Conservation (phyloP, 2,113 vertebrate genomes). For the Microtus pennsylvanicus region DNA sequence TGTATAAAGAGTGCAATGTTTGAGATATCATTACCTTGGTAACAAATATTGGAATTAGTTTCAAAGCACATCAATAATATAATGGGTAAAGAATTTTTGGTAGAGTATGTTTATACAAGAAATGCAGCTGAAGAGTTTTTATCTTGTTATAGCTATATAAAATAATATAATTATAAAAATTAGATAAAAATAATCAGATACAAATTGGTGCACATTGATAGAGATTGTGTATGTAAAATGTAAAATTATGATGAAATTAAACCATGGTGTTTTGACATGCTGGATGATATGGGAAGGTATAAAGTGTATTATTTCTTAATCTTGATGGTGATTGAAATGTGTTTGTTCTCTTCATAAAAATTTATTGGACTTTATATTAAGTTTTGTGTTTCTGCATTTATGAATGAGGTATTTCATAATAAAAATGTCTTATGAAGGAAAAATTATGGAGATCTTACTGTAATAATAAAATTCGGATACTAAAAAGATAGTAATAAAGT, state of each 20-base stretch:
- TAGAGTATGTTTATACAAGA: not conserved
- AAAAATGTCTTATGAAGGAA: slow-evolving; percentile 22
- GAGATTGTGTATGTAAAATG: not conserved
- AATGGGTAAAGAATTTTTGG: not conserved
- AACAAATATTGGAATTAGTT: slow-evolving; percentile 15
- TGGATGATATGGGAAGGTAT: not conserved
- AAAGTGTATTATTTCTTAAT: not conserved
- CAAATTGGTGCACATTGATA: not conserved
- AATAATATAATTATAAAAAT: not conserved
- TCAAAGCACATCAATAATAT: not conserved
- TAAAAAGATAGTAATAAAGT: not conserved
- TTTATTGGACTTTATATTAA: slow-evolving; percentile 4
- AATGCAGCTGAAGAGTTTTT: not conserved
- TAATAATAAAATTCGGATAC: not conserved
- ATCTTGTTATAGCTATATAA: not conserved
- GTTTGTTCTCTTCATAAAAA: slow-evolving; percentile 7
- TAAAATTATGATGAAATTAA: not conserved
- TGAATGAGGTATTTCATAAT: slow-evolving; percentile 16
- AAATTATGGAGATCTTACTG: not conserved
- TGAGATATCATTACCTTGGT: not conserved
- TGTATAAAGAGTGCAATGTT: not conserved
- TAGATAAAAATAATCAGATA: not conserved
- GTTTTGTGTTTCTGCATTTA: slow-evolving; percentile 20
- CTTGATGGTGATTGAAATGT: not conserved
- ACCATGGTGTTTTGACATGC: not conserved